phyloP scores from a whole-genome alignment of 2,888 invertebrate genomes.

The Cheilosia grossa region DNA sequence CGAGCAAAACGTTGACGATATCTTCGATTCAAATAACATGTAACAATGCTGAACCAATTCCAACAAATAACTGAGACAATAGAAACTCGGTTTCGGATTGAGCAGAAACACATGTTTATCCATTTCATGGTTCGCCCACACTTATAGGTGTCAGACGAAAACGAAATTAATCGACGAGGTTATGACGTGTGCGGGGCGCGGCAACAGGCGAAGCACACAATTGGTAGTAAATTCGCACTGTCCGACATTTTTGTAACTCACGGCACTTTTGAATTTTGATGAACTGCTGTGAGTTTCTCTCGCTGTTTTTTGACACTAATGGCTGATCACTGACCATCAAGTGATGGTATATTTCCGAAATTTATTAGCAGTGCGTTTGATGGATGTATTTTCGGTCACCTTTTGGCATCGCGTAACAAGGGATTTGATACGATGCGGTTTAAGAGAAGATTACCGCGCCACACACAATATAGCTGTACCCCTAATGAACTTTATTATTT shows the following conservation, averaged over 20 bases:
- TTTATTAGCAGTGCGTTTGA: not conserved
- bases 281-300: no score
- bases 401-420: not conserved
- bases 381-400: not conserved
- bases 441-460: not conserved
- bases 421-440: not conserved
- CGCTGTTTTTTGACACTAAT: no score
- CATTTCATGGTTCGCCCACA: conserved; percentile 1
- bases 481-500: not conserved
- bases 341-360: not conserved
- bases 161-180: not conserved
- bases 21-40: not conserved
- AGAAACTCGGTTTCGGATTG: not conserved
- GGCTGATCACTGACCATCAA: not conserved
- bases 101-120: not conserved
- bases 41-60: not conserved
- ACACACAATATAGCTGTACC: not conserved
- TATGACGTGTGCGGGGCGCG: not conserved
- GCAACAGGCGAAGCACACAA: not conserved
- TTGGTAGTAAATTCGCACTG: no score
- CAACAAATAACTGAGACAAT: not conserved
- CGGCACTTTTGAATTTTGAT: no score
- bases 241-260: no score
- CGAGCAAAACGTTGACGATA: not conserved
- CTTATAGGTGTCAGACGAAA: not conserved